Evolutionary conservation across 2,888 invertebrate genomes (phyloP).

Genomic region (Cosmorhoe ocellata): DNA sequence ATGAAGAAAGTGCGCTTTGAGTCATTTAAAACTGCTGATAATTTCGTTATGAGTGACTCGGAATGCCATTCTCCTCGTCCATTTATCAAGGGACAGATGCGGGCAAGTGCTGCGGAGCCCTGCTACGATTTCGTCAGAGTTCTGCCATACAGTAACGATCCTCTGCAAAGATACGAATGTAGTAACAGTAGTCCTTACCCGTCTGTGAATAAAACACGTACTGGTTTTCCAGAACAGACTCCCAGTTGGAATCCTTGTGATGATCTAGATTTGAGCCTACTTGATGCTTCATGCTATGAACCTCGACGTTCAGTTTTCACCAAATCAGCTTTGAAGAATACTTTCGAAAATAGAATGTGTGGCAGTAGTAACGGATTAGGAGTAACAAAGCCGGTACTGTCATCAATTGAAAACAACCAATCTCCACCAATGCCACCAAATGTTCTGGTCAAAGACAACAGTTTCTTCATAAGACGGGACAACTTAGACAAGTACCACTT

Average conservation of each 20-base stretch:
- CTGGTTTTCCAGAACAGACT: slow-evolving; percentile 31
- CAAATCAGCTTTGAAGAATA: slow-evolving; percentile 35
- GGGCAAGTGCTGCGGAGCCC: slow-evolving; percentile 39
- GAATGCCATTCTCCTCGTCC: slow-evolving; percentile 76
- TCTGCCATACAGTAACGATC: slow-evolving; percentile 55
- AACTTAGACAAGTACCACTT: slow-evolving; percentile 48
- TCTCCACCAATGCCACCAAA: slow-evolving; percentile 43
- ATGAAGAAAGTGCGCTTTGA: slow-evolving; percentile 78
- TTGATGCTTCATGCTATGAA: slow-evolving; percentile 54
- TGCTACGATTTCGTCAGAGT: slow-evolving; percentile 41
- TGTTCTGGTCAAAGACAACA: slow-evolving; percentile 49
- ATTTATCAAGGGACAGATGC: slow-evolving; percentile 50
- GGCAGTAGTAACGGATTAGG: neutral
- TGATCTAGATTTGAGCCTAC: slow-evolving; percentile 68
- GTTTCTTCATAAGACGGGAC: slow-evolving; percentile 65
- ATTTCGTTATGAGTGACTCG: slow-evolving; percentile 52
- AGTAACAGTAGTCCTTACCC: slow-evolving; percentile 68
- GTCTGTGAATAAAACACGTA: slow-evolving; percentile 50
- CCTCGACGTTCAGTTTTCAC: slow-evolving; percentile 39
- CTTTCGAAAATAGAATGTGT: slow-evolving; percentile 20
- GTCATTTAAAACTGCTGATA: slow-evolving; percentile 45
- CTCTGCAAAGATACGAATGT: slow-evolving; percentile 60
- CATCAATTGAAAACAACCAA: slow-evolving; percentile 44
- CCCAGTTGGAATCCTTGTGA: slow-evolving; percentile 55
- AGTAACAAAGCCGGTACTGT: slow-evolving; percentile 30